Evolutionary conservation across 2,797 vertebrate genomes (phyloP), one percentile per base, ranked within the genome.

Genomic region (Peromyscus nudipes): DNA sequence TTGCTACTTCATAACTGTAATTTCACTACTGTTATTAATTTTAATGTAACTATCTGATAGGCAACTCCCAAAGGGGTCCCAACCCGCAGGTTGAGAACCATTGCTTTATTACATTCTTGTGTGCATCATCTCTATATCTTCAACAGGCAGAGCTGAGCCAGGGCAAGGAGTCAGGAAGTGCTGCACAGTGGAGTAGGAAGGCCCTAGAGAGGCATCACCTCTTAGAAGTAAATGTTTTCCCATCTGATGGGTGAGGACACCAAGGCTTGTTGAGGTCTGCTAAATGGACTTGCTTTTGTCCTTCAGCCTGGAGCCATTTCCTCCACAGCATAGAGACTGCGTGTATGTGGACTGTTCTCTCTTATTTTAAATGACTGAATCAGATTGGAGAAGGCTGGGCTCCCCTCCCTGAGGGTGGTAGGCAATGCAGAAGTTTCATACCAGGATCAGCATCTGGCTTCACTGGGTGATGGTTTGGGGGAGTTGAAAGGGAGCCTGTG

Each of bases 401-500:
- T n/a, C 80, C 75, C 52, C 6, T 79, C 77, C 64, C 62, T 64
- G 23, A 49, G 77, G 34, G 16, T 17, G 19, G 67, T 37, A 37
- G 37, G 91, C 55, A 79, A 12, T 14, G 0, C 14, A 67, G 43
- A 34, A 88, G 88, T 92, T 85, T 83, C 73, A 64, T 46, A 49
- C 43, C 19, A 14, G 12, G 73, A 75, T 27, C 49, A 71, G 67
- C 62, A 29, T 40, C 77, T 60, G 62, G 85, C 85, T 89, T 95
- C 64, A 1, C 31, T 71, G 86, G 40, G 12, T 49, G 16, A 92
- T 93, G 65, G 76, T 34, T 37, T 83, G 75, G 55, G 60, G 29
- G 77, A 89, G 83, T 75, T 96, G 89, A 90, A 89, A 94, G 91
- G 73, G 65, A 73, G 60, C 55, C 71, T 76, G 37, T 85, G 86